These are phyloP conservation scores for Stenoptilia bipunctidactyla DNA, from an alignment of 2,888 invertebrate species.

Conservation along the genomic window DNA sequence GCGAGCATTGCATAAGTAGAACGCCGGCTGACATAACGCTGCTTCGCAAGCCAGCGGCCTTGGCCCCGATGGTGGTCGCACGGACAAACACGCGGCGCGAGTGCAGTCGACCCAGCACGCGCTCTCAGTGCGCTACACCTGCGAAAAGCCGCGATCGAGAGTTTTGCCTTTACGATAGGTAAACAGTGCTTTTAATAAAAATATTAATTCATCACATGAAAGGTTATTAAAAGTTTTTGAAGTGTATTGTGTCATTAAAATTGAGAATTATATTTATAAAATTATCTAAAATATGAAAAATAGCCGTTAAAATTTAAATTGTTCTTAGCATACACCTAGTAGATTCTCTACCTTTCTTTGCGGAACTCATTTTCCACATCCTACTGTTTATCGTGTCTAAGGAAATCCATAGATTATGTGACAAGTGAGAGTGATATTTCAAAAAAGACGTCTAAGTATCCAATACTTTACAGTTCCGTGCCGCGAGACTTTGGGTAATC, in stretches of 20 bases:
- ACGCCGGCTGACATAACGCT: constrained; percentile 65
- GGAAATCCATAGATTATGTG: constrained; percentile 4
- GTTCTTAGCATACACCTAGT: too few species aligned
- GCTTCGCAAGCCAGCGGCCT: constrained; percentile 62
- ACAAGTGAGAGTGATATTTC: background rate
- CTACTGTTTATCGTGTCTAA: background rate
- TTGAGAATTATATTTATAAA: too few species aligned
- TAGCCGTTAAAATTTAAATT: too few species aligned
- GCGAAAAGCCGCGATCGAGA: constrained; percentile 11
- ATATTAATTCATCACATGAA: too few species aligned
- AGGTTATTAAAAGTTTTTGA: too few species aligned
- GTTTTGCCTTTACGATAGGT: constrained; percentile 12
- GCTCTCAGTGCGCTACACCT: constrained; percentile 29
- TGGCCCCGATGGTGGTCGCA: constrained; percentile 32
- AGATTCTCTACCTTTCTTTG: constrained; percentile 1
- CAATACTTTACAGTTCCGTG: too few species aligned
- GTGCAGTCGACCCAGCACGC: constrained; percentile 24
- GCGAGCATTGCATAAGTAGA: constrained; percentile 64
- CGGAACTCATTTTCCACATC: background rate
- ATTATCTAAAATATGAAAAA: too few species aligned
- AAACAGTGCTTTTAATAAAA: constrained; percentile 6
- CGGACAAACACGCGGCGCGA: constrained; percentile 16
- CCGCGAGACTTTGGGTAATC: too few species aligned
- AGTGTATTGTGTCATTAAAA: too few species aligned
- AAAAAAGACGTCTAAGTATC: background rate